Base-by-base conservation (phyloP, 1,140 invertebrate species). In the Schlechtendalia chinensis region DNA sequence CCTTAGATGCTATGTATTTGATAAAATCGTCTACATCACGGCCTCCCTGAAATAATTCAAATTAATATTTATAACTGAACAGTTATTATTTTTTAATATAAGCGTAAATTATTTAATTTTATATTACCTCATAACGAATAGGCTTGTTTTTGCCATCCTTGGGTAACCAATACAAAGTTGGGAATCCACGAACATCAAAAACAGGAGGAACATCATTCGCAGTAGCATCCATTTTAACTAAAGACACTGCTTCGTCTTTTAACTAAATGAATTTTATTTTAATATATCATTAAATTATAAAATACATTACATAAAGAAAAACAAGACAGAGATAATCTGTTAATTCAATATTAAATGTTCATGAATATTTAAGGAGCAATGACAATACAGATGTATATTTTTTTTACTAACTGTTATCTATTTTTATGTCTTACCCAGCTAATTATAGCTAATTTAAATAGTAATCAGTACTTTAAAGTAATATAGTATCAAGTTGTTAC, bases 221-320 rank as follows among this genome's bases (percentile, higher is more conserved):
- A 1, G 97, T 98, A 39, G 98, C 97, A 87, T 99, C 98, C 87
- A 99, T 95, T 86, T 99, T 99, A 0, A 98, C 94, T 85, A 99
- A 97, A 71, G 90, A 91, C 19, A 99, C 91, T 82, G 95, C 90
- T 86, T 99, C 97, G 84, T 93, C 87, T 83, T 91, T 90, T 84
- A 99, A 86, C 90, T 93, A 85, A 83, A 84, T 81, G 0, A 29
- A 61, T 17, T 29, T 17, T 29, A 17, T 39, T 39, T 39, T 39
- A 45, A 32, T 19, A 69, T 61, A 22, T n/a, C n/a, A n/a, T n/a
- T n/a, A n/a, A n/a, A n/a, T n/a, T n/a, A 19, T 53, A 32, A 12
- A 24, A 54, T 65, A 75, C 10, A 54, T 45, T 45, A 45, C 5
- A 5, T 45, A 45, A 45, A 45, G 39, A 45, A 5, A 45, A 45